These are phyloP conservation scores for Sebastes melanostomus DNA, from an alignment of 2,797 vertebrate species.

Conservation along the genomic window DNA sequence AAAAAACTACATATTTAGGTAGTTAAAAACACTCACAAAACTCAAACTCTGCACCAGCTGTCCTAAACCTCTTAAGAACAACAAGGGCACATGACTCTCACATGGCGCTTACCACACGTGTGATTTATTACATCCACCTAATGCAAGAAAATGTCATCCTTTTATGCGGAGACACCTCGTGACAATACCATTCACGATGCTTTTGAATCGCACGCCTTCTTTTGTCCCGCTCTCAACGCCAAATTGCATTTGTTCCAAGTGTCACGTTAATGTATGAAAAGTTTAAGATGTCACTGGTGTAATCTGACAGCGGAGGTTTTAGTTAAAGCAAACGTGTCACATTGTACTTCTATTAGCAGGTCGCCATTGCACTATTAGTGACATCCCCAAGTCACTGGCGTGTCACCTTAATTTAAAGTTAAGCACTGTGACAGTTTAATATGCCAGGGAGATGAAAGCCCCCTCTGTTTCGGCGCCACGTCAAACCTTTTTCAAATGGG, in stretches of 20 bases:
- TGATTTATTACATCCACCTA: constrained; percentile 62
- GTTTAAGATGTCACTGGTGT: constrained; percentile 77
- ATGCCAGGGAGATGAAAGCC: constrained; percentile 76
- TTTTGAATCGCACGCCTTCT: constrained; percentile 50
- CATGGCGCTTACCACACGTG: constrained; percentile 19
- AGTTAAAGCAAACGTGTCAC: constrained; percentile 83
- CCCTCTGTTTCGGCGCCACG: constrained; percentile 70
- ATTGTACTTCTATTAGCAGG: constrained; percentile 84
- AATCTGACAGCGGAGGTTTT: constrained; percentile 85
- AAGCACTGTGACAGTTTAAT: constrained; percentile 85
- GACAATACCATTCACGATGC: constrained; percentile 56
- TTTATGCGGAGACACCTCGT: constrained; percentile 54
- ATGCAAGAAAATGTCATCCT: constrained; percentile 58
- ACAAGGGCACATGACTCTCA: constrained; percentile 1
- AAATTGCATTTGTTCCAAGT: constrained; percentile 82
- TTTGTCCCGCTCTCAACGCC: constrained; percentile 57
- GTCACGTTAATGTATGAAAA: constrained; percentile 81
- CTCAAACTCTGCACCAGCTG: background rate
- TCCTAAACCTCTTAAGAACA: constrained; percentile 39
- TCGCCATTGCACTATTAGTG: constrained; percentile 80
- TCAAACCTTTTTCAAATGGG: constrained; percentile 78
- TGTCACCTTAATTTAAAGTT: constrained; percentile 84
- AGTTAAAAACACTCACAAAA: background rate
- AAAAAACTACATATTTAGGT: background rate
- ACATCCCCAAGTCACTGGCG: constrained; percentile 73